Conservation (phyloP, 2,113 vertebrate species). For the Hydropotes inermis region DNA sequence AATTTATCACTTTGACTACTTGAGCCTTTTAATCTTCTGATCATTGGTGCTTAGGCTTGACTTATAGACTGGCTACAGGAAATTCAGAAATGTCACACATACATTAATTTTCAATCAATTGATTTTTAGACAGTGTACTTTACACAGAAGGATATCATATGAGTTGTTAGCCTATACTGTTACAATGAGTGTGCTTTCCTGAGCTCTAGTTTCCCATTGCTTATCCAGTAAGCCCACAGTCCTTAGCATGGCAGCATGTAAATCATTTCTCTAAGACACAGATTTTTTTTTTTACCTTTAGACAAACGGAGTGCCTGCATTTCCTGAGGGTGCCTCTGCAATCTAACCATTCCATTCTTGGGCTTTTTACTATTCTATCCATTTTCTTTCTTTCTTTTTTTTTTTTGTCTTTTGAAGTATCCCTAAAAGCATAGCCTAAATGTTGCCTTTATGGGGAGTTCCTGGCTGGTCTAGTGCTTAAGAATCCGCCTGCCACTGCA, state of each 20-base stretch:
- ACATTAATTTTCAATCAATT: slow-evolving; percentile 68
- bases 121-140: slow-evolving; percentile 50
- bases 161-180: neutral
- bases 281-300: neutral
- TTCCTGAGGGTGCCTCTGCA: neutral
- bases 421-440: neutral
- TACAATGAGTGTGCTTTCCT: neutral
- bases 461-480: neutral
- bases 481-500: neutral
- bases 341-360: neutral
- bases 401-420: neutral
- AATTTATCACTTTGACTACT: slow-evolving; percentile 60
- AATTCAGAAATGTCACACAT: slow-evolving; percentile 55
- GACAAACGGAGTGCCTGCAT: neutral
- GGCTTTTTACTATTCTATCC: neutral
- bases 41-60: slow-evolving; percentile 48
- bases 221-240: neutral
- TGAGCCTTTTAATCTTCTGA: slow-evolving; percentile 67
- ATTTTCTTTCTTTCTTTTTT: neutral
- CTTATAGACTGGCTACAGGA: slow-evolving; percentile 53
- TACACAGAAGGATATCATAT: neutral
- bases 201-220: neutral
- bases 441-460: neutral
- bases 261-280: neutral
- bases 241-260: neutral